Evolutionary conservation across 2,797 vertebrate species (phyloP).

Genomic region (Tenualosa ilisha): DNA sequence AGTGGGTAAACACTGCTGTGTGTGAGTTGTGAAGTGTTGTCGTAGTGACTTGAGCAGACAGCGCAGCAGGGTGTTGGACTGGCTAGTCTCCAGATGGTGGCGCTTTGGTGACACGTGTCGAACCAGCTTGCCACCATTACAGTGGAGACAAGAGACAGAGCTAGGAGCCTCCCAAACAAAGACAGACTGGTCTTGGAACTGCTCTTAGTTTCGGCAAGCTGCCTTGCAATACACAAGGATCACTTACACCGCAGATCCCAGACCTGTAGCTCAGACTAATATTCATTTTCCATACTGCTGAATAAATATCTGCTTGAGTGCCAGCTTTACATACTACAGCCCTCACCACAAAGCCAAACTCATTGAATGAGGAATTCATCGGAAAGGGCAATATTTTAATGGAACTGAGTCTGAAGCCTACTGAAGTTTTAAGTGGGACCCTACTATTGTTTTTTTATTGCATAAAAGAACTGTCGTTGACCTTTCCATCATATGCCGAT

Average conservation of each 20-base stretch:
- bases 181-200: background rate
- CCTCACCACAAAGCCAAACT: slow-evolving; percentile 15
- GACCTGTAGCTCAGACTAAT: slow-evolving; percentile 1
- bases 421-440: slow-evolving; percentile 13
- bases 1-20: background rate
- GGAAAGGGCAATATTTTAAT: slow-evolving; percentile 14
- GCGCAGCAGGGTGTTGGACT: slow-evolving; percentile 15
- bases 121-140: background rate
- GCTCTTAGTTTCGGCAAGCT: background rate
- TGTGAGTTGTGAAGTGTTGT: background rate
- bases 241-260: background rate
- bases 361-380: slow-evolving; percentile 24
- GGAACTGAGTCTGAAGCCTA: background rate
- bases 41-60: background rate
- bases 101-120: slow-evolving; percentile 62
- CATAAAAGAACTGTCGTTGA: slow-evolving; percentile 19
- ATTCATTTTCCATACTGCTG: slow-evolving; percentile 14
- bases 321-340: slow-evolving; percentile 2
- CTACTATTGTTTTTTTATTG: slow-evolving; percentile 10
- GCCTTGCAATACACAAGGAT: background rate
- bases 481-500: slow-evolving; percentile 18
- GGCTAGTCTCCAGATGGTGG: slow-evolving; percentile 67
- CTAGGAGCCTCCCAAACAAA: background rate
- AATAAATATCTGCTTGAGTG: slow-evolving; percentile 5
- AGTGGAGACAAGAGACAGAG: background rate